These are phyloP conservation scores for Caenorhabditis virilis DNA, from an alignment of 2,888 invertebrate species.

Conservation along the genomic window DNA sequence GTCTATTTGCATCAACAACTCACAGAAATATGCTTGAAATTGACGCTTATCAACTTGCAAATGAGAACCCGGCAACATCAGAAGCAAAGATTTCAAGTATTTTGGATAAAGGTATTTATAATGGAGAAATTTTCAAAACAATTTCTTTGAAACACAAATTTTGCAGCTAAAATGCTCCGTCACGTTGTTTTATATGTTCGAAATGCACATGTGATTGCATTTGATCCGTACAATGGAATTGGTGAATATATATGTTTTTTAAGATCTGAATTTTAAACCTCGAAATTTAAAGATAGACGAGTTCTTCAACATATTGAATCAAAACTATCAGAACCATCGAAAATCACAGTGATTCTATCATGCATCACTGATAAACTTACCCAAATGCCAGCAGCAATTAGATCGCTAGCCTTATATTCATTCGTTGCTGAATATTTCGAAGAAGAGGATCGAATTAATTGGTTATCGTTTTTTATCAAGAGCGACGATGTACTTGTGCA, in stretches of 20 bases:
- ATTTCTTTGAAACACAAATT: neutral
- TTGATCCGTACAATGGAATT: conserved; percentile 35
- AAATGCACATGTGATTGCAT: conserved; percentile 42
- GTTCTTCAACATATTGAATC: conserved; percentile 34
- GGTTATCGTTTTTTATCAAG: conserved; percentile 11
- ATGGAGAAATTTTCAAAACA: neutral
- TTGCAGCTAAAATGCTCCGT: conserved; percentile 10
- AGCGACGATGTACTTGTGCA: conserved; percentile 10
- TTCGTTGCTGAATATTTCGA: conserved; percentile 35
- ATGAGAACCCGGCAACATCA: conserved; percentile 40
- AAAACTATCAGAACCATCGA: conserved; percentile 19
- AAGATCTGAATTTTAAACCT: neutral
- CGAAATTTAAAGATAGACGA: conserved; percentile 26
- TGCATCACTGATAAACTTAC: conserved; percentile 36
- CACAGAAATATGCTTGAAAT: conserved; percentile 47
- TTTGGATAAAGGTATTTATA: conserved; percentile 38
- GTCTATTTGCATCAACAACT: conserved; percentile 33
- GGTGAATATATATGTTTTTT: conserved; percentile 12
- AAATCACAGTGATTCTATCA: conserved; percentile 45
- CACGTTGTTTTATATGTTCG: conserved; percentile 44
- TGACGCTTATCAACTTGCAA: conserved; percentile 54
- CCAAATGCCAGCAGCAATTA: conserved; percentile 25
- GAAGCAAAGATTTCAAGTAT: conserved; percentile 40
- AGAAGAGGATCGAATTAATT: conserved; percentile 41
- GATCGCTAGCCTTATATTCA: conserved; percentile 36